Percentiles rank a stretch among this genome's conserved stretches.
These are phyloP conservation scores for Aix galericulata DNA, from an alignment of 2,113 vertebrate species.

Conservation along the genomic window DNA sequence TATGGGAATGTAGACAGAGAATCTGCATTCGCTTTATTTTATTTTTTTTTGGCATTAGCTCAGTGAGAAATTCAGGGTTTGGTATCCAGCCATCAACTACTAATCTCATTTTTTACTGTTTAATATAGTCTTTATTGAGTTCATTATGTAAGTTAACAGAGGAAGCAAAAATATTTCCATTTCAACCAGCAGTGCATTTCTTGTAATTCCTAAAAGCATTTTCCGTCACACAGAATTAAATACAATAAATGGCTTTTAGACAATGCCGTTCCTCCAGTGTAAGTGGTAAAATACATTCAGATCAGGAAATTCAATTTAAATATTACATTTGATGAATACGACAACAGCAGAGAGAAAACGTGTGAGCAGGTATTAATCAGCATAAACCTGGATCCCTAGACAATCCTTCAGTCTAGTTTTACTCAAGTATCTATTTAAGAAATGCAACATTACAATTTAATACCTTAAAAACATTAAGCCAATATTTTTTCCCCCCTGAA, in stretches of 20 bases:
- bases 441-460: neutral
- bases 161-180: neutral
- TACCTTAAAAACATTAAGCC: neutral
- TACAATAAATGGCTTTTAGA: slow-evolving; percentile 12
- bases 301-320: slow-evolving; percentile 41
- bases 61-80: slow-evolving; percentile 18
- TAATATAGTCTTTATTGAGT: slow-evolving; percentile 37
- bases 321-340: neutral
- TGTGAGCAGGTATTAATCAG: slow-evolving; percentile 26
- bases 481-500: neutral
- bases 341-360: neutral
- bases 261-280: neutral
- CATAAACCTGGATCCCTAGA: neutral
- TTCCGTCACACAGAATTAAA: neutral
- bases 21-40: neutral
- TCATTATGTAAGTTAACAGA: slow-evolving; percentile 17
- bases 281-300: neutral
- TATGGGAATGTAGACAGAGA: neutral
- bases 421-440: neutral
- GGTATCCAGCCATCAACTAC: neutral
- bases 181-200: slow-evolving; percentile 27
- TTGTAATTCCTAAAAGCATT: slow-evolving; percentile 55
- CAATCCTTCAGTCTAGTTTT: neutral
- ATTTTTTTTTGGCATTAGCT: neutral
- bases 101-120: slow-evolving; percentile 29